Conservation (phyloP, 1,140 invertebrate species). For the Pentalonia nigronervosa region DNA sequence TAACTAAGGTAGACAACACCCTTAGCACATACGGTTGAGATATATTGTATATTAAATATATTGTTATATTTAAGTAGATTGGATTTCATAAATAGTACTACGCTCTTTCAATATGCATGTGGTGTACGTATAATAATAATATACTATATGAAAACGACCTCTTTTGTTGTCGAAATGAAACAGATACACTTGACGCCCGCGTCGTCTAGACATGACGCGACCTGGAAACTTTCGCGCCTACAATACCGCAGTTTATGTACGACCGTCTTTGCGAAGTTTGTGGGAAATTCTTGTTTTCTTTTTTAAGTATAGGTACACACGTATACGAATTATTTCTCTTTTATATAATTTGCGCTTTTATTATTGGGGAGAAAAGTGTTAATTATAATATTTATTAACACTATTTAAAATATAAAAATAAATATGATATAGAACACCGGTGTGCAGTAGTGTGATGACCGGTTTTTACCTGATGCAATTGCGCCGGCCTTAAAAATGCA, state of each 20-base stretch:
- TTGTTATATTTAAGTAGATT: conserved; percentile 3
- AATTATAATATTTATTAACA: background rate
- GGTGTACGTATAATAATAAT: background rate
- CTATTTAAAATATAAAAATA: background rate
- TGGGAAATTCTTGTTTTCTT: conserved; percentile 12
- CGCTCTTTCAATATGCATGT: background rate
- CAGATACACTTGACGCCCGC: background rate
- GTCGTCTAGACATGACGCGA: background rate
- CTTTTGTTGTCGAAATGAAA: background rate
- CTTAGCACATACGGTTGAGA: too few species aligned
- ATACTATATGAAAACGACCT: background rate
- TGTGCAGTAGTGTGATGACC: too few species aligned
- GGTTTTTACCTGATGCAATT: too few species aligned
- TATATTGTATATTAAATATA: background rate
- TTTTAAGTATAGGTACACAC: background rate
- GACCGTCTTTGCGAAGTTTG: background rate
- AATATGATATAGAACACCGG: background rate
- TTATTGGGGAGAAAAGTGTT: background rate
- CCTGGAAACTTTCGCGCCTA: background rate
- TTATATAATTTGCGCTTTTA: background rate
- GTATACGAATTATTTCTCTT: background rate
- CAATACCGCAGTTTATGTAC: background rate
- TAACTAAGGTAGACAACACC: too few species aligned
- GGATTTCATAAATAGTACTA: background rate
- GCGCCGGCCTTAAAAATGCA: too few species aligned